phyloP scores from a whole-genome alignment of 2,888 invertebrate species.

The Lycophotia porphyrea region DNA sequence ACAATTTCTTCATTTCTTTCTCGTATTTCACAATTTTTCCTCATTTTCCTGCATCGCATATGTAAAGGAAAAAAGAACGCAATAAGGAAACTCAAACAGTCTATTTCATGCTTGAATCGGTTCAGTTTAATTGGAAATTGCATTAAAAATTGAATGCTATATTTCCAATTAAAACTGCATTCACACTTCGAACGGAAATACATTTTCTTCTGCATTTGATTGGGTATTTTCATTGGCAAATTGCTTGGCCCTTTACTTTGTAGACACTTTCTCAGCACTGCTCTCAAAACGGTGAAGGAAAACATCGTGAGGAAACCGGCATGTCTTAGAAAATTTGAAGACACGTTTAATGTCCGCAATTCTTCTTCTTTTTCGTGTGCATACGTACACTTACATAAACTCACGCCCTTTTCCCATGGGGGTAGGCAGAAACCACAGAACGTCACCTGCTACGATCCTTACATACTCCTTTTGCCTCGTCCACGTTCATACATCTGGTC shows the following conservation, averaged over 20 bases:
- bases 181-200: slow-evolving; percentile 22
- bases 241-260: background rate
- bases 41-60: background rate
- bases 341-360: too few species aligned
- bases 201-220: background rate
- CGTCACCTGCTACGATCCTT: too few species aligned
- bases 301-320: background rate
- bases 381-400: too few species aligned
- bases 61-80: slow-evolving; percentile 2
- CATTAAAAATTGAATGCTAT: slow-evolving; percentile 32
- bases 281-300: background rate
- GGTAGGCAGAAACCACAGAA: too few species aligned
- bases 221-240: background rate
- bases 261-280: background rate
- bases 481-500: too few species aligned
- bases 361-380: too few species aligned
- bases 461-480: too few species aligned
- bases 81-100: slow-evolving; percentile 50
- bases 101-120: slow-evolving; percentile 34
- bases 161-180: slow-evolving; percentile 51
- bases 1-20: background rate
- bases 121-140: slow-evolving; percentile 46
- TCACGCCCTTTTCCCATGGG: too few species aligned
- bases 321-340: too few species aligned
- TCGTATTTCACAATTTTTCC: slow-evolving; percentile 5